phyloP scores from a whole-genome alignment of 2,113 vertebrate genomes.

The Muntiacus muntjak region DNA sequence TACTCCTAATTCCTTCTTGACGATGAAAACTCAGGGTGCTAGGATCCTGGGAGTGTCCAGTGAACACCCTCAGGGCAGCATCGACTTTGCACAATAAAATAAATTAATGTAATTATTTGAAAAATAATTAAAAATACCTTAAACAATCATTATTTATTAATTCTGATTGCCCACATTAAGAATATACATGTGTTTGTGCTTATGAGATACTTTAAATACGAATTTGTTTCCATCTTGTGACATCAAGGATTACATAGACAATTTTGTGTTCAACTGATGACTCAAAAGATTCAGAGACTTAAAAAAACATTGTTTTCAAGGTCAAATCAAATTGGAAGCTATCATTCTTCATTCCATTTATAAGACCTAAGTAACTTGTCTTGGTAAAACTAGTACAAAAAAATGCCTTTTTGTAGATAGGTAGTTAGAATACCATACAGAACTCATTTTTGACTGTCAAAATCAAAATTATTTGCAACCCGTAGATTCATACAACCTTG shows the following conservation, averaged over 20 bases:
- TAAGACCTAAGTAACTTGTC: slow-evolving; percentile 72
- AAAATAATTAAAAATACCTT: not conserved
- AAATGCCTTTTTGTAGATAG: slow-evolving; percentile 75
- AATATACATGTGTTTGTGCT: not conserved
- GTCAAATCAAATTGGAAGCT: slow-evolving; percentile 75
- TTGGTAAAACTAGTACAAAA: slow-evolving; percentile 72
- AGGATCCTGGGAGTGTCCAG: not conserved
- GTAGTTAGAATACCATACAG: slow-evolving; percentile 77
- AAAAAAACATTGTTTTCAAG: slow-evolving; percentile 72
- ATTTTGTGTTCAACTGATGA: slow-evolving; percentile 43
- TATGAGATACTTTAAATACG: not conserved
- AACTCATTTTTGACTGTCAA: slow-evolving; percentile 81
- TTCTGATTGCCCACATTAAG: not conserved
- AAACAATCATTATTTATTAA: not conserved
- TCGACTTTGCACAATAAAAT: not conserved
- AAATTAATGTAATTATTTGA: not conserved
- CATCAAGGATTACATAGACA: slow-evolving; percentile 1
- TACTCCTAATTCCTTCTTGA: not conserved
- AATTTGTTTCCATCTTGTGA: not conserved
- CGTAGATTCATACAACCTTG: slow-evolving; percentile 71
- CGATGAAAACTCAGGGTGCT: not conserved
- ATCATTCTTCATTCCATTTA: slow-evolving; percentile 69
- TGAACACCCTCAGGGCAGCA: not conserved
- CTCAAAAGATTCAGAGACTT: slow-evolving; percentile 51
- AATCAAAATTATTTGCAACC: slow-evolving; percentile 79